Evolutionary conservation across 37 sponge, comb jelly and placozoan genomes (phyloP).

Genomic region (Oopsacas minuta): DNA sequence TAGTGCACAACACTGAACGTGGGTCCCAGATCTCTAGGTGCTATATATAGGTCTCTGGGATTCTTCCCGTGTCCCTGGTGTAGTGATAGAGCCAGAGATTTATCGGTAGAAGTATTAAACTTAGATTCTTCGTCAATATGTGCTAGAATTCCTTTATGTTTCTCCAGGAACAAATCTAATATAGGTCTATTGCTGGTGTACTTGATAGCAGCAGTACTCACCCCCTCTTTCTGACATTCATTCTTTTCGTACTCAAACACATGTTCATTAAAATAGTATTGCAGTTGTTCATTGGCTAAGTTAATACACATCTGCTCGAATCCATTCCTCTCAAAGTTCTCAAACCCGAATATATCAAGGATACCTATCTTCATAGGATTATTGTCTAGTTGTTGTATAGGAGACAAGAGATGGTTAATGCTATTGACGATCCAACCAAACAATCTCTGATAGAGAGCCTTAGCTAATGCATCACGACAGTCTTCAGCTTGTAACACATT

Average conservation of each 20-base stretch:
- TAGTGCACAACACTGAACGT: conserved; percentile 52
- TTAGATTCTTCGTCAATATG: conserved; percentile 47
- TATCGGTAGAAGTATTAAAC: conserved; percentile 37
- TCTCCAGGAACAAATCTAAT: conserved; percentile 51
- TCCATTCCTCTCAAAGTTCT: conserved; percentile 37
- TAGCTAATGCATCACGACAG: conserved; percentile 34
- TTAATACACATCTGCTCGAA: conserved; percentile 49
- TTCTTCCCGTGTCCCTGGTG: conserved; percentile 36
- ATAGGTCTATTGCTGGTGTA: conserved; percentile 39
- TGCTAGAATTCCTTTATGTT: conserved; percentile 34
- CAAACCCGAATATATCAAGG: conserved; percentile 46
- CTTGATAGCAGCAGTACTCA: conserved; percentile 29
- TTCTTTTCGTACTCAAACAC: conserved; percentile 39
- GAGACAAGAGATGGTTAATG: conserved; percentile 30
- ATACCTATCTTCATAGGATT: conserved; percentile 27
- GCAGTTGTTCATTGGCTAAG: conserved; percentile 49
- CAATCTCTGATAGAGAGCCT: conserved; percentile 27
- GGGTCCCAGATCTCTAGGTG: conserved; percentile 37
- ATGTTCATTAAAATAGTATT: conserved; percentile 44
- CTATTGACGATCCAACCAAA: conserved; percentile 31
- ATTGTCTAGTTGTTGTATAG: conserved; percentile 12
- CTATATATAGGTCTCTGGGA: conserved; percentile 35
- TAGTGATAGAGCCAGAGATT: conserved; percentile 34
- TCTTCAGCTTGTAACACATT: conserved; percentile 39
- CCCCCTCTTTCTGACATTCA: conserved; percentile 40